Percentiles rank a stretch among this genome's conserved stretches.
phyloP scores from a whole-genome alignment of 2,113 vertebrate genomes.

The Nestor notabilis region DNA sequence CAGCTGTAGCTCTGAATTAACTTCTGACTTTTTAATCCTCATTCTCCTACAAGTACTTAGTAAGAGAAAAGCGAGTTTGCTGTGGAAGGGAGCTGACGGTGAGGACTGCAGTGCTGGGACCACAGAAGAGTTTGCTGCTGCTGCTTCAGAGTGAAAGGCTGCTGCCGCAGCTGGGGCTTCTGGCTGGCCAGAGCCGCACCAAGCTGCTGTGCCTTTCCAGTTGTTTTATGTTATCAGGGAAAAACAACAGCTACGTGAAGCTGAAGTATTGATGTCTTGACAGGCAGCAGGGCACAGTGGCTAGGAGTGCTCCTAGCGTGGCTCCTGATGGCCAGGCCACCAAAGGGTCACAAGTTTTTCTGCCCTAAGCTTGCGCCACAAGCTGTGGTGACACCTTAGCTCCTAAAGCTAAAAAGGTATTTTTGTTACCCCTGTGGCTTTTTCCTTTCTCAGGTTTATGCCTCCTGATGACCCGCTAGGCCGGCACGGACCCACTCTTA shows the following conservation, averaged over 20 bases:
- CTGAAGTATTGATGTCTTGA: not conserved
- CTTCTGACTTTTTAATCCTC: not conserved
- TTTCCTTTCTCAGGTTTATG: conserved; percentile 85
- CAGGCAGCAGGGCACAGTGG: not conserved
- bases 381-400: not conserved
- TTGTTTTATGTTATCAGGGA: not conserved
- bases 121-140: not conserved
- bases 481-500: conserved; percentile 85
- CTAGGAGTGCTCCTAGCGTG: no score
- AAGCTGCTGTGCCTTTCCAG: not conserved
- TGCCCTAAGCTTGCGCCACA: not conserved
- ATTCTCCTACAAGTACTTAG: not conserved
- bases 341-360: not conserved
- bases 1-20: not conserved
- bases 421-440: not conserved
- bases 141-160: not conserved
- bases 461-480: conserved; percentile 92
- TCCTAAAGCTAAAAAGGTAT: not conserved
- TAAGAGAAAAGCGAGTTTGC: not conserved
- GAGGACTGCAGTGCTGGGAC: not conserved
- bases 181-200: not conserved
- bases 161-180: not conserved
- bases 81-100: not conserved
- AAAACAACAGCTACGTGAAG: not conserved
- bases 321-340: not conserved